phyloP scores from a whole-genome alignment of 2,888 invertebrate species.

The Alentia gelatinosa region DNA sequence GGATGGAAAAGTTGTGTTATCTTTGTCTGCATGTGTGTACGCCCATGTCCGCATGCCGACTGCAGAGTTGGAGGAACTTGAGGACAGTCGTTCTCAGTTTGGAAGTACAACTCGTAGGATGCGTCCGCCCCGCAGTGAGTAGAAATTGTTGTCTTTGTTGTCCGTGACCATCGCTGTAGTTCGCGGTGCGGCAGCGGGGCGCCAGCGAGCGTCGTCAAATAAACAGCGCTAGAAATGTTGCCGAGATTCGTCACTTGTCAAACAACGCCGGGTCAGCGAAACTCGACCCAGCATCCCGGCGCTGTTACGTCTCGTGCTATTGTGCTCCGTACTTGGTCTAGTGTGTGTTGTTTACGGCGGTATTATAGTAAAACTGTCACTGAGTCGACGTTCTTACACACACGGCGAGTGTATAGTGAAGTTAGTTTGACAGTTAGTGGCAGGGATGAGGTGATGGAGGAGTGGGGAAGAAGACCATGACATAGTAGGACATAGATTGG shows the following conservation, averaged over 20 bases:
- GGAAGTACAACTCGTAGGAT: not conserved
- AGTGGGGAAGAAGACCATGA: not conserved
- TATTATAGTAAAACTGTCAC: no score
- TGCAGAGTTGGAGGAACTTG: not conserved
- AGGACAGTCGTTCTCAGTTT: not conserved
- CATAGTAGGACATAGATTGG: not conserved
- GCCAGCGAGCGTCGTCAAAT: not conserved
- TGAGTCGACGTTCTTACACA: no score
- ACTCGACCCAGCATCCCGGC: no score
- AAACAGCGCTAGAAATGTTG: not conserved
- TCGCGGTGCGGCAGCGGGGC: no score
- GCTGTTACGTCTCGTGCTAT: no score
- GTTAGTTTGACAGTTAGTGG: no score
- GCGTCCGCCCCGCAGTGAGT: conserved; percentile 13
- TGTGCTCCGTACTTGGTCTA: no score
- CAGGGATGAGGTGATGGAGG: not conserved
- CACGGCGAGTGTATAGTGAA: no score
- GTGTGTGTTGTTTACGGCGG: no score
- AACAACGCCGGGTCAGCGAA: no score
- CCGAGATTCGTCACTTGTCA: not conserved
- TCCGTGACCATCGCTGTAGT: no score
- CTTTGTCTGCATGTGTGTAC: conserved; percentile 19
- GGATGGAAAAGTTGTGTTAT: conserved; percentile 50
- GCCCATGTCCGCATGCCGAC: not conserved
- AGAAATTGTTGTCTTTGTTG: not conserved